phyloP scores from a whole-genome alignment of 2,797 vertebrate genomes.

The Kryptopterus vitreolus region DNA sequence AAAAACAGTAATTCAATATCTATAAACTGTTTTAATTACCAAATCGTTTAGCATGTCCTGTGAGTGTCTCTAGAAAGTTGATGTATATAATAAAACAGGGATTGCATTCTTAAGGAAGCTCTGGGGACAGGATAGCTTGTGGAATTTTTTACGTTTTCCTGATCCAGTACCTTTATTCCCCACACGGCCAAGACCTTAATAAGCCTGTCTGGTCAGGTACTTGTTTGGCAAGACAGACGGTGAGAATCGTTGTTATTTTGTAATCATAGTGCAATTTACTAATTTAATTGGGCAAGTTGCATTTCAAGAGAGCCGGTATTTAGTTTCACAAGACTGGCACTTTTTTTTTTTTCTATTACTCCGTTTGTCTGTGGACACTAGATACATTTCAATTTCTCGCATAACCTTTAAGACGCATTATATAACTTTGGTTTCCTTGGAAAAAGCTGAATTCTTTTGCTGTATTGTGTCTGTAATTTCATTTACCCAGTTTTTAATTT shows the following conservation, averaged over 20 bases:
- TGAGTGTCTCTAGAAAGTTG: neutral
- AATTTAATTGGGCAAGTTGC: neutral
- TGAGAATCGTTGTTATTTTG: neutral
- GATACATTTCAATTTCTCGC: neutral
- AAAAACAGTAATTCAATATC: neutral
- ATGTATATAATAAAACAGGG: neutral
- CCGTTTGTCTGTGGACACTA: neutral
- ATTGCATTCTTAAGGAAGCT: neutral
- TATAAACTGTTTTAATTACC: no score
- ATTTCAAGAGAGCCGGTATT: neutral
- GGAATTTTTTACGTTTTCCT: neutral
- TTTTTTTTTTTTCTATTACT: neutral
- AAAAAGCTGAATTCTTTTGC: neutral
- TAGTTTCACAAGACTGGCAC: neutral
- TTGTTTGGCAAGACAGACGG: neutral
- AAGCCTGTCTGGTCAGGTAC: no score
- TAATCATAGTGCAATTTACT: neutral
- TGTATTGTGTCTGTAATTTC: neutral
- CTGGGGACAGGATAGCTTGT: neutral
- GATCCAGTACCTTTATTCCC: neutral
- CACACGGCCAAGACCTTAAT: neutral
- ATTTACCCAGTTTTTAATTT: neutral
- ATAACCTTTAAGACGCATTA: neutral
- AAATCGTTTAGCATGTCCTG: neutral
- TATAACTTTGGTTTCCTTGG: neutral